Conservation (phyloP, 1,140 invertebrate genomes). For the Drosophila mojavensis region DNA sequence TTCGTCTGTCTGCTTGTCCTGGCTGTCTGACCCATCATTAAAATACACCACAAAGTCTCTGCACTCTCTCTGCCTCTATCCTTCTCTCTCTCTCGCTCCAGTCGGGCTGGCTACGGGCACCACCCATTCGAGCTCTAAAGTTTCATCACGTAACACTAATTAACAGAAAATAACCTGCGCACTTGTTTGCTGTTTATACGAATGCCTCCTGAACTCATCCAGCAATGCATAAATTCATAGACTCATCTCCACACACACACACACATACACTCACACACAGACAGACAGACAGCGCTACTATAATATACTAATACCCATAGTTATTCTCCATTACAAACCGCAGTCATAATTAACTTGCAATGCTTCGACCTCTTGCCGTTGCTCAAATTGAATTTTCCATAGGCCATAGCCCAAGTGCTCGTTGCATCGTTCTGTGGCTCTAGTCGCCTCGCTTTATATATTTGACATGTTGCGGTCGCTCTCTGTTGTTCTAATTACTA, state of each 20-base stretch:
- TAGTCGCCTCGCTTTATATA: slow-evolving; percentile 35
- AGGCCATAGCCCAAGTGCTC: slow-evolving; percentile 54
- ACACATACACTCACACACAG: neutral
- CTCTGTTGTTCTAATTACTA: slow-evolving; percentile 59
- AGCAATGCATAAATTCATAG: slow-evolving; percentile 26
- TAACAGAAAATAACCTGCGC: slow-evolving; percentile 79
- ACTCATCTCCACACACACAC: neutral
- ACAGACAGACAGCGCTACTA: neutral
- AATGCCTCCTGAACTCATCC: slow-evolving; percentile 1
- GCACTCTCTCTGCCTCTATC: neutral
- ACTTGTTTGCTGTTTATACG: slow-evolving; percentile 62
- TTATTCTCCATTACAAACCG: slow-evolving; percentile 43
- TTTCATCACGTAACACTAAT: slow-evolving; percentile 80
- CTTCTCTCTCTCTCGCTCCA: neutral
- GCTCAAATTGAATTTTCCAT: slow-evolving; percentile 71
- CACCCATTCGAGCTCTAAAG: slow-evolving; percentile 60
- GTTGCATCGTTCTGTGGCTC: slow-evolving; percentile 39
- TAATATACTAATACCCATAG: slow-evolving; percentile 12
- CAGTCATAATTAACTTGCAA: slow-evolving; percentile 77
- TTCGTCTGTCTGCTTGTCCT: neutral
- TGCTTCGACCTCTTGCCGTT: slow-evolving; percentile 15
- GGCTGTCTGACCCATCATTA: slow-evolving; percentile 27
- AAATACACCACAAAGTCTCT: slow-evolving; percentile 44
- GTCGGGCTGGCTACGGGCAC: slow-evolving; percentile 43
- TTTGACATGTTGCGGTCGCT: slow-evolving; percentile 41